Conservation (phyloP, 2,113 vertebrate species). For the Agapornis roseicollis region DNA sequence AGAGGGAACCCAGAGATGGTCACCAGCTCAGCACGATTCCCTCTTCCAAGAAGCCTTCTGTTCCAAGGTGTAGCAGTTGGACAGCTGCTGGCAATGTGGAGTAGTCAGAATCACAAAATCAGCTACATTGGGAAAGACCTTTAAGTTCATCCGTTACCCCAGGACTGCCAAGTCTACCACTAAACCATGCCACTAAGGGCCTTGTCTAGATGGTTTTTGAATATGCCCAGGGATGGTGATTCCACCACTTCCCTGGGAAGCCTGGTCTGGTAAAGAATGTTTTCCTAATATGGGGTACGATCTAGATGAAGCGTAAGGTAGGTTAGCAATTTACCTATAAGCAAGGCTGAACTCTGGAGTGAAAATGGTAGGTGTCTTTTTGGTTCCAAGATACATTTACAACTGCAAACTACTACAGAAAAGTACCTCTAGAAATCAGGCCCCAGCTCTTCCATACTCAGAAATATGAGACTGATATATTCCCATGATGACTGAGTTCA, state of each 20-base stretch:
- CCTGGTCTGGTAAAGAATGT: not conserved
- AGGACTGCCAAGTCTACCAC: not conserved
- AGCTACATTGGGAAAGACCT: not conserved
- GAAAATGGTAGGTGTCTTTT: not conserved
- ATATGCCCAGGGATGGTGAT: not conserved
- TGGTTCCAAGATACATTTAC: not conserved
- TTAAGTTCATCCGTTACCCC: not conserved
- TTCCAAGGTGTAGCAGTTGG: too few relatives aligned
- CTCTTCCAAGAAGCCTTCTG: not conserved
- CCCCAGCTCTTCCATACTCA: not conserved
- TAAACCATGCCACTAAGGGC: not conserved
- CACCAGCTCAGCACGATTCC: not conserved
- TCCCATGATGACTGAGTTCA: not conserved
- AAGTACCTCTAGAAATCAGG: not conserved
- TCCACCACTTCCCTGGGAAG: not conserved
- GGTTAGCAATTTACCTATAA: not conserved
- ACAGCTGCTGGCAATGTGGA: not conserved
- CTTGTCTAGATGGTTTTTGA: not conserved
- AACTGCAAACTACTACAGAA: not conserved
- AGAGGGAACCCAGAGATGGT: not conserved
- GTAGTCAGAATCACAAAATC: not conserved
- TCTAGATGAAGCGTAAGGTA: fast-evolving
- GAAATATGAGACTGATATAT: not conserved
- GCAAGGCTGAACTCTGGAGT: not conserved
- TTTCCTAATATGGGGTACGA: not conserved